Base-by-base conservation (phyloP, 2,888 invertebrate genomes). In the Caenorhabditis uteleia region DNA sequence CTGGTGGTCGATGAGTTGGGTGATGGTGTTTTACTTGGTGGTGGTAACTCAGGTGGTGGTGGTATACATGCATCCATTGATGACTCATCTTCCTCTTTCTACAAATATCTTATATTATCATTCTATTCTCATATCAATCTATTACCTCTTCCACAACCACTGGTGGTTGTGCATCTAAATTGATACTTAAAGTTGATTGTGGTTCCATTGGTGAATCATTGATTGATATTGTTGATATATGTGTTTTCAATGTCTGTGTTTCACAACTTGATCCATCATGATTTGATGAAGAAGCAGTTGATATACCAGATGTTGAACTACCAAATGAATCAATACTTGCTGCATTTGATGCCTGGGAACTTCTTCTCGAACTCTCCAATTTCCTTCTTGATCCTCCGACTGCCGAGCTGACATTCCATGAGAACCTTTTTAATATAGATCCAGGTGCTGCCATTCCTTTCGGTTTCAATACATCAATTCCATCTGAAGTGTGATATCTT, bases 401-500 rank as follows among this genome's bases (percentile, higher is more conserved):
- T 2, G 70, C 69, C 2, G 67, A 61, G 18, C 61, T 66, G 10
- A 73, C 73, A 23, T 75, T 75, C 72, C 68, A 70, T 14, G 75
- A 75, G 56, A 75, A 75, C 50, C 75, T 40, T 55, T 75, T 75
- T 29, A 70, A 53, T 29, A 75, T 75, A 8, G 61, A 51, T 10
- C 62, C 64, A 8, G 68, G 46, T 26, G 70, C 33, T 43, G 54
- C 48, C n/a, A 70, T 59, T 7, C 59, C 62, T 46, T 73, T 71
- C 1, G 76, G 71, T 47, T 77, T 77, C 38, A 58, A 18, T 8
- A 75, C 64, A 31, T 89, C 89, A 70, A 89, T 88, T 61, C 88
- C 87, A 68, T 89, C 89, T 6, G 89, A 77, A 86, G 75, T 73
- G 44, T 73, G 73, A 39, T 70, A 73, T 39, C 71, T 39, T 47